phyloP scores from a whole-genome alignment of 2,888 invertebrate genomes.

The Capitulum mitella region DNA sequence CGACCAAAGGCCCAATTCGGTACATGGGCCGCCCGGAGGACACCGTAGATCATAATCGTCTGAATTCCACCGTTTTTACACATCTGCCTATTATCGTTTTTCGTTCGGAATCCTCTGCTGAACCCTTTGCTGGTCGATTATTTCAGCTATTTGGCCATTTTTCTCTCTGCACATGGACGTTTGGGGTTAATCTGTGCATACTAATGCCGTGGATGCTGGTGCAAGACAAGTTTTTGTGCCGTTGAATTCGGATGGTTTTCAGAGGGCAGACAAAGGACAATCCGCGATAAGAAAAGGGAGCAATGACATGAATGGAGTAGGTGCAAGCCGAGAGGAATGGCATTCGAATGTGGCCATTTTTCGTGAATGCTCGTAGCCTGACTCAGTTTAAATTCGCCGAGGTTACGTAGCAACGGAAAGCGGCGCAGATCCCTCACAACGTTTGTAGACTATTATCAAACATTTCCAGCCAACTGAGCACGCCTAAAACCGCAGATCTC shows the following conservation, averaged over 20 bases:
- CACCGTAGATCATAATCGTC: slow-evolving; percentile 16
- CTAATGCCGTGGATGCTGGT: background rate
- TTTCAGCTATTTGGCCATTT: slow-evolving; percentile 20
- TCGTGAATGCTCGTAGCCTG: background rate
- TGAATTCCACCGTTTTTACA: slow-evolving; percentile 1
- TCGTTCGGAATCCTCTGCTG: background rate
- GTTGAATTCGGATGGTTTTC: background rate
- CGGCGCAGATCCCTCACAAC: background rate
- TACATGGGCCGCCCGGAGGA: slow-evolving; percentile 3
- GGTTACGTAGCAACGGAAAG: too few species aligned
- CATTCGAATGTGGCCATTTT: background rate
- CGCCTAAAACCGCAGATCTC: background rate
- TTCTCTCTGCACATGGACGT: slow-evolving; percentile 4
- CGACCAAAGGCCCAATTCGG: slow-evolving; percentile 15
- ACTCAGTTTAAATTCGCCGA: background rate
- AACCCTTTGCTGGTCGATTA: slow-evolving; percentile 5
- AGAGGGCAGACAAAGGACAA: slow-evolving; percentile 7
- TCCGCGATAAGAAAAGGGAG: slow-evolving; percentile 15
- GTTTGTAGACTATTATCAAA: background rate
- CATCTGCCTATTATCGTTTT: slow-evolving; percentile 19
- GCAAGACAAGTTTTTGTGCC: slow-evolving; percentile 11
- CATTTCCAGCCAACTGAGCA: background rate
- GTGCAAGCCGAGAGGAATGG: background rate
- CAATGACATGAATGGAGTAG: slow-evolving; percentile 8
- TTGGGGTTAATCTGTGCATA: slow-evolving; percentile 18